phyloP scores from a whole-genome alignment of 2,888 invertebrate species.

The Octonoba sinensis region DNA sequence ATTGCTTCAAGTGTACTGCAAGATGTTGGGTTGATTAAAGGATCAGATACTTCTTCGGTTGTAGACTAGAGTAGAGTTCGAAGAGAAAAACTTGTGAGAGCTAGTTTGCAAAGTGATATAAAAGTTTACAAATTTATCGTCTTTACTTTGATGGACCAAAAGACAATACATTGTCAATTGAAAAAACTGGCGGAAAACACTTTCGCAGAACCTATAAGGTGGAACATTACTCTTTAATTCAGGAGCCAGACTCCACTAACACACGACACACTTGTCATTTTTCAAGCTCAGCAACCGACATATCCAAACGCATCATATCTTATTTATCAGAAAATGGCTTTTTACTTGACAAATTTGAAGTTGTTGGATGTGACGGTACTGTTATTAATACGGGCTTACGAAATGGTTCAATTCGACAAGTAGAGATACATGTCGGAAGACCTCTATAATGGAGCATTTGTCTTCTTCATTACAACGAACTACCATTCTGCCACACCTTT shows the following conservation, averaged over 20 bases:
- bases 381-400: neutral
- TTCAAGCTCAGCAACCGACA: neutral
- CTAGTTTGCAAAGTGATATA: neutral
- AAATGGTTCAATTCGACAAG: neutral
- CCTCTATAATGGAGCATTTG: neutral
- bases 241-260: neutral
- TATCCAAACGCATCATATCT: neutral
- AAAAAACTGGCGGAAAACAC: neutral
- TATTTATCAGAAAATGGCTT: neutral
- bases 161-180: neutral
- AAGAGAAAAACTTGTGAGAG: neutral
- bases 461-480: neutral
- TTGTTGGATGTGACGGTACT: neutral
- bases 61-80: too few species aligned
- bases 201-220: neutral
- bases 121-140: too few species aligned
- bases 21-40: neutral
- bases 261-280: too few species aligned
- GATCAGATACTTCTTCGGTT: neutral
- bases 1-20: neutral
- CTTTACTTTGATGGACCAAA: too few species aligned
- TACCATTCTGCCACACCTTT: neutral
- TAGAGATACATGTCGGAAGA: too few species aligned
- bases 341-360: neutral
- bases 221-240: conserved; percentile 1